phyloP scores from a whole-genome alignment of 2,797 vertebrate species.

The Stomatorhinus walkeri region DNA sequence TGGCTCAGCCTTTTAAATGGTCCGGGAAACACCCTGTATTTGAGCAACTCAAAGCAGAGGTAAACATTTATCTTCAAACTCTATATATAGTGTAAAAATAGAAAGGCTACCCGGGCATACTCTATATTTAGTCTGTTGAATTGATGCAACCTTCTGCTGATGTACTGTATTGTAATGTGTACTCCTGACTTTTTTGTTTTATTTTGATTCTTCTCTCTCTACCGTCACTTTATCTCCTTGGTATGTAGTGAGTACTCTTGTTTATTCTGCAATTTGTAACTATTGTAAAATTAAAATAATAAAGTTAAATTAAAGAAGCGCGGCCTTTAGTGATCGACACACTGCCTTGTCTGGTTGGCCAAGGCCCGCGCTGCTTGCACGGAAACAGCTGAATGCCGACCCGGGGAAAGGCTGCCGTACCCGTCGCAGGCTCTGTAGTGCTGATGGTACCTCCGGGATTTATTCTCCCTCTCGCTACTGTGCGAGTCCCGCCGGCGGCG shows the following conservation, averaged over 20 bases:
- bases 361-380: neutral
- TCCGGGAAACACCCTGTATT: neutral
- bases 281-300: too few relatives aligned
- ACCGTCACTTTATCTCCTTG: too few relatives aligned
- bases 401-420: slow-evolving; percentile 49
- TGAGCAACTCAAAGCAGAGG: neutral
- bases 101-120: neutral
- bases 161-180: neutral
- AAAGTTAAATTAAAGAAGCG: too few relatives aligned
- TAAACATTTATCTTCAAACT: neutral
- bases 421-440: slow-evolving; percentile 63
- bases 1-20: neutral
- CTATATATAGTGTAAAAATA: neutral
- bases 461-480: slow-evolving; percentile 83
- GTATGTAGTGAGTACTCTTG: too few relatives aligned
- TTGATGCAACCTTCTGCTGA: neutral
- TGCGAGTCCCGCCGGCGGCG: slow-evolving; percentile 68
- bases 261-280: too few relatives aligned
- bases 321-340: neutral
- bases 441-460: slow-evolving; percentile 57
- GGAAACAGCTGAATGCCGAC: neutral
- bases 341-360: neutral
- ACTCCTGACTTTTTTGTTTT: neutral
- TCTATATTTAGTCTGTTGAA: too few relatives aligned
- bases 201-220: too few relatives aligned